These are phyloP conservation scores for Taeniopygia guttata DNA, from an alignment of 2,797 vertebrate genomes.

Conservation along the genomic window DNA sequence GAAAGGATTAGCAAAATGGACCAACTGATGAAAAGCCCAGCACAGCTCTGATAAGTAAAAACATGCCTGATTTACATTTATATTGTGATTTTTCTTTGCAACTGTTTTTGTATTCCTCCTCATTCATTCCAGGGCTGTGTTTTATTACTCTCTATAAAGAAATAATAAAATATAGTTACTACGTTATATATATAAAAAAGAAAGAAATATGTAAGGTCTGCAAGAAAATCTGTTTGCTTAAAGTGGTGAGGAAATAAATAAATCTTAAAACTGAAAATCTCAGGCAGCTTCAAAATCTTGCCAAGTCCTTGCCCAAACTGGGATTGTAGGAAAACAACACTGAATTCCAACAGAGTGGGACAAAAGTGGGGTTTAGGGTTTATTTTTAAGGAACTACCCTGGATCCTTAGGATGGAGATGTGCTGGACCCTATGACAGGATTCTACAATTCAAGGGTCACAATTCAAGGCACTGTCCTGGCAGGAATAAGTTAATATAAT, in stretches of 20 bases:
- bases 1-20: constrained; percentile 8
- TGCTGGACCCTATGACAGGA: neutral
- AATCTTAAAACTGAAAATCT: neutral
- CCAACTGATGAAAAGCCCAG: constrained; percentile 18
- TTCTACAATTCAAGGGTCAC: neutral
- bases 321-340: neutral
- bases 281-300: neutral
- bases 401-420: neutral
- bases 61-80: constrained; percentile 21
- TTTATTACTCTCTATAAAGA: neutral
- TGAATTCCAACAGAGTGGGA: neutral
- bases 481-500: neutral
- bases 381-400: too few species aligned
- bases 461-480: neutral
- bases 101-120: neutral
- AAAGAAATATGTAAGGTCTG: neutral
- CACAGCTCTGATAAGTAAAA: neutral
- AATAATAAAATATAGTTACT: neutral
- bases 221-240: neutral
- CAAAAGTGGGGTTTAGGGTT: neutral
- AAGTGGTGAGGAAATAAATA: neutral
- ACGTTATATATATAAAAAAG: too few species aligned
- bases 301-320: neutral
- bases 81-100: neutral
- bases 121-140: neutral